phyloP scores from a whole-genome alignment of 35 echinoderm and acorn worm genomes.

The Amphiura filiformis region DNA sequence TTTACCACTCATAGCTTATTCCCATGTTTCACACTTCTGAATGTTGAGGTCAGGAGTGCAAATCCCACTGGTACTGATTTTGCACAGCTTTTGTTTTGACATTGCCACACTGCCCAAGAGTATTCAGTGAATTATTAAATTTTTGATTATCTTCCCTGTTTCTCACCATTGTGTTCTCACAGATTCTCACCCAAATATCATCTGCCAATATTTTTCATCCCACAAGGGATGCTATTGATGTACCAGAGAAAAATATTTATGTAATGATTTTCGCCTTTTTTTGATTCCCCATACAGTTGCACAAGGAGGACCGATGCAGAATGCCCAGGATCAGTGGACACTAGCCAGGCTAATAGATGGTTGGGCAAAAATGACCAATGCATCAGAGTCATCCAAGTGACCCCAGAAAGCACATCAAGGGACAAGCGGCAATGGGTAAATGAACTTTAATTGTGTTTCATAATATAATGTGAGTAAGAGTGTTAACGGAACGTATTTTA shows the following conservation, averaged over 20 bases:
- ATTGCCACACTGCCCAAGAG: no score
- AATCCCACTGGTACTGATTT: background rate
- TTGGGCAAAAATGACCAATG: conserved; percentile 35
- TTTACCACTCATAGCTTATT: background rate
- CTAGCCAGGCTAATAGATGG: conserved; percentile 40
- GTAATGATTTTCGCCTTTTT: no score
- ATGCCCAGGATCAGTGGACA: conserved; percentile 51
- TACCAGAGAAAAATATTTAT: no score
- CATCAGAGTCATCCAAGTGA: conserved; percentile 35
- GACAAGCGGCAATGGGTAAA: background rate
- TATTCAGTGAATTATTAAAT: no score
- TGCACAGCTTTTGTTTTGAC: background rate
- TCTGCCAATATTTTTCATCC: no score
- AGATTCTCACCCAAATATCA: no score
- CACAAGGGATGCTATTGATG: no score
- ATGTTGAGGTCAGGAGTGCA: background rate
- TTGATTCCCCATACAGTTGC: conserved; percentile 41
- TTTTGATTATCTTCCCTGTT: no score
- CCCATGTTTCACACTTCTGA: background rate
- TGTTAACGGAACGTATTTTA: no score
- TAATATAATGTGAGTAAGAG: no score
- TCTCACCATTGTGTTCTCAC: no score
- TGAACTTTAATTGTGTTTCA: no score
- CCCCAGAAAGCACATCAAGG: conserved; percentile 60
- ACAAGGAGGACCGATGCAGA: conserved; percentile 38